These are phyloP conservation scores for Lapara coniferarum DNA, from an alignment of 2,888 invertebrate species.

Conservation along the genomic window DNA sequence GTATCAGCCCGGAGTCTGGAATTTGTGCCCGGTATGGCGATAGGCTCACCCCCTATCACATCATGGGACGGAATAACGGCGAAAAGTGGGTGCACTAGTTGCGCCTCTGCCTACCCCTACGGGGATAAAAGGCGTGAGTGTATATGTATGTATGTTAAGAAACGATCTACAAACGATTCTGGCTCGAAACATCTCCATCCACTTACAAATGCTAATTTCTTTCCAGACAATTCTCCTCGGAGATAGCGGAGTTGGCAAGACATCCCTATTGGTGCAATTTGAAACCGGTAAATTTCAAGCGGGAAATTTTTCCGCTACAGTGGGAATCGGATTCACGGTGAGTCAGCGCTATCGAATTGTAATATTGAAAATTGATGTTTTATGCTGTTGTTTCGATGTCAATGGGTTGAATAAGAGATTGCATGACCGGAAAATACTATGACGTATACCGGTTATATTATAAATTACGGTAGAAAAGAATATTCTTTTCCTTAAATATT, in stretches of 20 bases:
- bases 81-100: no score
- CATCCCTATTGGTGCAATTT: conserved; percentile 95
- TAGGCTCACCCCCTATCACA: no score
- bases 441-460: no score
- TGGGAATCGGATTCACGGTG: conserved; percentile 97
- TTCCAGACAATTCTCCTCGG: conserved; percentile 95
- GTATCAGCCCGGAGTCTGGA: no score
- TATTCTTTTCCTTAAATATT: not conserved
- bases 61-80: no score
- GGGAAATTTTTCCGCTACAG: conserved; percentile 96
- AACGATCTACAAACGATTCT: not conserved
- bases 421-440: no score
- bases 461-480: no score
- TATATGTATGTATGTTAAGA: no score
- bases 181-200: not conserved
- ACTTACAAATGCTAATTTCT: conserved; percentile 23
- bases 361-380: conserved; percentile 3
- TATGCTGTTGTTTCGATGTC: not conserved
- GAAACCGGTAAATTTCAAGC: conserved; percentile 96
- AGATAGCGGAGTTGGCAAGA: conserved; percentile 97
- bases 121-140: no score
- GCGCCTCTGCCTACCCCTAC: no score
- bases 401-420: not conserved
- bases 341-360: conserved; percentile 65
- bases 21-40: no score